phyloP scores from a whole-genome alignment of 2,888 invertebrate genomes.

The Agrotis ipsilon region DNA sequence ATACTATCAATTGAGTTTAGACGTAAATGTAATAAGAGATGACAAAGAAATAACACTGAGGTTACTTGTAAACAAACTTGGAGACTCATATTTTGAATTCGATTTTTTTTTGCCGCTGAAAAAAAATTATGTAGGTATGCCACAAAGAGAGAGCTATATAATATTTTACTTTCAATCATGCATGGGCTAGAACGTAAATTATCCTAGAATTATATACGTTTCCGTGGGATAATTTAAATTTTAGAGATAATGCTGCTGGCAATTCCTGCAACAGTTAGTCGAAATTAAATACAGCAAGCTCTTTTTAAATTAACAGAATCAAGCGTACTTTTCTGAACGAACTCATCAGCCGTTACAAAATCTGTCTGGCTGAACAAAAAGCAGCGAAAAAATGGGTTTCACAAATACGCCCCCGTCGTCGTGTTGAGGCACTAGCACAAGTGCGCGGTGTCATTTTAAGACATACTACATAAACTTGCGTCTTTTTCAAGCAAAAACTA shows the following conservation, averaged over 20 bases:
- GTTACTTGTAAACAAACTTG: too few relatives aligned
- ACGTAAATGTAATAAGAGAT: too few relatives aligned
- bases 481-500: too few relatives aligned
- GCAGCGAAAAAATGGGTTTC: slow-evolving; percentile 18
- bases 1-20: neutral
- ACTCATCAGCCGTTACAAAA: slow-evolving; percentile 24
- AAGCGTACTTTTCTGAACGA: neutral
- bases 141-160: too few relatives aligned
- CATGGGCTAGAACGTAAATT: neutral
- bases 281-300: neutral
- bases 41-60: too few relatives aligned
- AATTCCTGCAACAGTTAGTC: neutral
- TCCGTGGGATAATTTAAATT: neutral
- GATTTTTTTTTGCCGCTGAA: neutral
- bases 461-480: too few relatives aligned
- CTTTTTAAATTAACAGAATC: slow-evolving; percentile 9
- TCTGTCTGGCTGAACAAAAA: slow-evolving; percentile 13
- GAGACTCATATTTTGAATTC: too few relatives aligned
- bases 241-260: too few relatives aligned
- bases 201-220: neutral
- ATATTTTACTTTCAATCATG: too few relatives aligned
- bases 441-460: neutral
- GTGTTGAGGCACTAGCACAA: neutral
- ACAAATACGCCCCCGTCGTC: slow-evolving; percentile 33
- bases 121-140: too few relatives aligned